Conservation (phyloP, 2,888 invertebrate genomes). For the Seira ritae region DNA sequence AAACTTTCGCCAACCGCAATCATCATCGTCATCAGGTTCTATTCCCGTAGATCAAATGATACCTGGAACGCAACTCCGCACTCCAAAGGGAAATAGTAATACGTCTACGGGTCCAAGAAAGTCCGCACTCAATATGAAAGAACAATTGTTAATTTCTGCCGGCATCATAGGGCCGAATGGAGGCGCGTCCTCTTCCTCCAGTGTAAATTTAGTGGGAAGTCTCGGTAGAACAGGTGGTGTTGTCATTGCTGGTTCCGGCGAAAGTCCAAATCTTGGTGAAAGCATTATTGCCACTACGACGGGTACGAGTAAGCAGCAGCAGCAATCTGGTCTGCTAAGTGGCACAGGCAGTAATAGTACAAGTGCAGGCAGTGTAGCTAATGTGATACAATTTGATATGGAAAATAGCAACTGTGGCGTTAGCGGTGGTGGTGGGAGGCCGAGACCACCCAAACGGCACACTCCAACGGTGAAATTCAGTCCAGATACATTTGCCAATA, state of each 20-base stretch:
- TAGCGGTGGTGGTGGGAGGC: slow-evolving; percentile 38
- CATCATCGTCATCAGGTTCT: slow-evolving; percentile 26
- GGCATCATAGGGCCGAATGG: slow-evolving; percentile 50
- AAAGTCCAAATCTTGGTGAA: slow-evolving; percentile 37
- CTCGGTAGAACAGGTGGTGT: slow-evolving; percentile 51
- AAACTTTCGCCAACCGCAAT: slow-evolving; percentile 61
- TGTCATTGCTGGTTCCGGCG: slow-evolving; percentile 35
- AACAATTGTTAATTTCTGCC: slow-evolving; percentile 65
- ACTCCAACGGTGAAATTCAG: slow-evolving; percentile 72
- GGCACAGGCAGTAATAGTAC: slow-evolving; percentile 30
- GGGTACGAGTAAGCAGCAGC: slow-evolving; percentile 24
- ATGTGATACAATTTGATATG: slow-evolving; percentile 63
- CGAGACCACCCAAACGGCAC: slow-evolving; percentile 71
- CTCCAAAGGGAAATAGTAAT: slow-evolving; percentile 25
- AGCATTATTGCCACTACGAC: background rate
- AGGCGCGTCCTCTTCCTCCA: slow-evolving; percentile 20
- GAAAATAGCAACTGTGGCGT: slow-evolving; percentile 32
- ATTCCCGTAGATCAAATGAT: slow-evolving; percentile 26
- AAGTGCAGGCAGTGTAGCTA: slow-evolving; percentile 42
- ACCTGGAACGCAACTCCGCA: slow-evolving; percentile 40
- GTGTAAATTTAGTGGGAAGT: slow-evolving; percentile 42
- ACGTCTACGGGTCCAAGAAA: slow-evolving; percentile 51
- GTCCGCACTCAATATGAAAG: slow-evolving; percentile 66
- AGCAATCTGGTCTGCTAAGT: slow-evolving; percentile 26
- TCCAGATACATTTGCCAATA: slow-evolving; percentile 67